Percentiles rank a stretch among this genome's conserved stretches.
These are phyloP conservation scores for Neodiprion pinetum DNA, from an alignment of 1,140 invertebrate species.

Conservation along the genomic window DNA sequence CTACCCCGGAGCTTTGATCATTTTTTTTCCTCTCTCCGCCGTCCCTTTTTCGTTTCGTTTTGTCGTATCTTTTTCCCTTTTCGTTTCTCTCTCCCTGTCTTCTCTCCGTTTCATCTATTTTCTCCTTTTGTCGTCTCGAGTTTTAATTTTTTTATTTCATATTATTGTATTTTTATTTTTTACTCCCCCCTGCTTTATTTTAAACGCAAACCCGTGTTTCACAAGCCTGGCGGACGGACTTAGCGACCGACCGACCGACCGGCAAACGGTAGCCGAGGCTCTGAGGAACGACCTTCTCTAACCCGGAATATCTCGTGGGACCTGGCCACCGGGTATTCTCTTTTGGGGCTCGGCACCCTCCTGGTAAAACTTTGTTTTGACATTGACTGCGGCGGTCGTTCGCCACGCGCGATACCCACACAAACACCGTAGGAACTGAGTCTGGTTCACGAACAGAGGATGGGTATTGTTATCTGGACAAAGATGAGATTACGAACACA, in stretches of 20 bases:
- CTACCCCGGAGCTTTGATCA: neutral
- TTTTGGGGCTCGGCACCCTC: neutral
- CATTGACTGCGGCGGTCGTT: neutral
- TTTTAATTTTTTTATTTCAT: constrained; percentile 23
- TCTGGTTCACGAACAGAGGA: too few species aligned
- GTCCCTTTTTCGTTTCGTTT: neutral
- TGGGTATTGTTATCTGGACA: too few species aligned
- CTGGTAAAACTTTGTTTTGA: constrained; percentile 1
- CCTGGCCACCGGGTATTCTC: neutral
- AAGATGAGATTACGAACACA: too few species aligned
- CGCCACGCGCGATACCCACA: neutral
- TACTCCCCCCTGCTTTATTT: constrained; percentile 17
- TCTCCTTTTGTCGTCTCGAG: constrained; percentile 24
- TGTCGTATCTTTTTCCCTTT: constrained; percentile 9
- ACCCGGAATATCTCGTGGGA: constrained; percentile 29
- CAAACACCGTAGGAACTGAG: too few species aligned
- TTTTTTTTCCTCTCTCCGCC: neutral
- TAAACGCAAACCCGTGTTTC: constrained; percentile 6
- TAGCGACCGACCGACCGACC: neutral
- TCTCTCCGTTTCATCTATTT: constrained; percentile 6
- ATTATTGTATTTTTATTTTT: neutral
- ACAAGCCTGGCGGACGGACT: neutral
- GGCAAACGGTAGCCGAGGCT: constrained; percentile 6
- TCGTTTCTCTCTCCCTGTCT: constrained; percentile 10
- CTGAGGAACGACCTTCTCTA: constrained; percentile 7